Evolutionary conservation across 2,113 vertebrate genomes (phyloP).

Genomic region (Oryzias curvinotus): DNA sequence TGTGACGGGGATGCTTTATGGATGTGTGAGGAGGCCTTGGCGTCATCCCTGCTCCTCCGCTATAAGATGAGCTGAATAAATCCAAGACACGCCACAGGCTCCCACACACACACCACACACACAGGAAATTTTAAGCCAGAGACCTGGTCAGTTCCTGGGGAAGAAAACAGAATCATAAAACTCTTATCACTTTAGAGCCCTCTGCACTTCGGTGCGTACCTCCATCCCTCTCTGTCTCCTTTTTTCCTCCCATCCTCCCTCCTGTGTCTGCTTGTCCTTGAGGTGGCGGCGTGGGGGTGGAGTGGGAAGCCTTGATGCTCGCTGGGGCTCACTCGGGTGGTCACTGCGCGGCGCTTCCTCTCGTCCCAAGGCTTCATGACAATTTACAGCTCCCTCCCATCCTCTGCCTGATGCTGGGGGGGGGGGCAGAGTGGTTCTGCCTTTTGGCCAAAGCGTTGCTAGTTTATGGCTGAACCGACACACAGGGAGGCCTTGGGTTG

Average conservation of each 20-base stretch:
- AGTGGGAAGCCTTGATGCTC: conserved; percentile 52
- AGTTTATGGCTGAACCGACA: conserved; percentile 69
- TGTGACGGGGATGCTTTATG: conserved; percentile 62
- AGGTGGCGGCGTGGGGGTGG: conserved; percentile 58
- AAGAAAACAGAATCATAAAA: conserved; percentile 70
- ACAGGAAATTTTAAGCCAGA: conserved; percentile 19
- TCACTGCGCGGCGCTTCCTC: conserved; percentile 51
- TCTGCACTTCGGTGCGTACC: conserved; percentile 28
- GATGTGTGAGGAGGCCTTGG: conserved; percentile 58
- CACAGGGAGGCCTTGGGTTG: conserved; percentile 53
- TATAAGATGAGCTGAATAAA: conserved; percentile 70
- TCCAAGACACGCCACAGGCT: conserved; percentile 48
- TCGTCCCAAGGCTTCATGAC: conserved; percentile 70
- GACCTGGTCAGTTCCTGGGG: conserved; percentile 56
- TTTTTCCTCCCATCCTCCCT: conserved; percentile 5
- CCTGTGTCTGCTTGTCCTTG: conserved; percentile 67
- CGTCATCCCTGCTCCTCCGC: conserved; percentile 42
- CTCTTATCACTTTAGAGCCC: conserved; percentile 65
- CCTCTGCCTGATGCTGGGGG: conserved; percentile 60
- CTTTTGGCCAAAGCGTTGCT: conserved; percentile 65
- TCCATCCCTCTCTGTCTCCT: conserved; percentile 20
- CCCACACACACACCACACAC: conserved; percentile 21
- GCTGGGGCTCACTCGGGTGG: conserved; percentile 68
- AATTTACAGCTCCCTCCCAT: conserved; percentile 73
- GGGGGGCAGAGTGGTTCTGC: conserved; percentile 64